A percentile compares a stretch with the other conserved stretches of the same genome.
Evolutionary conservation across 2,113 vertebrate species (phyloP).

Genomic region (Saimiri boliviensis): DNA sequence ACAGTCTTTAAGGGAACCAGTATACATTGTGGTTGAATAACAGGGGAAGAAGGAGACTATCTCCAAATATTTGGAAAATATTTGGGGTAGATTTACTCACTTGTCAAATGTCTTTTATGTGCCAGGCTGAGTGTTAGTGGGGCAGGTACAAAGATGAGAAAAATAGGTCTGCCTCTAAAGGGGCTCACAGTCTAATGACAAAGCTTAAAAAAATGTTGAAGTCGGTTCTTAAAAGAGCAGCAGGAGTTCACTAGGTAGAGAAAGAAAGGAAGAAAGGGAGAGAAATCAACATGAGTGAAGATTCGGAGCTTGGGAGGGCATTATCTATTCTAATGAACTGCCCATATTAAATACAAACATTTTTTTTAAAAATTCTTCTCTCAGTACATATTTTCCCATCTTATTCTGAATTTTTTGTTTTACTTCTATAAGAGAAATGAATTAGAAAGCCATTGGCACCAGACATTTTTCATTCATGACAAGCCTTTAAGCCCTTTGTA

Average conservation of each 20-base stretch:
- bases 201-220: slow-evolving; percentile 6
- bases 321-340: background rate
- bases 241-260: background rate
- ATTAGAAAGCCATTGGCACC: slow-evolving; percentile 33
- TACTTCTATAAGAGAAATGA: slow-evolving; percentile 37
- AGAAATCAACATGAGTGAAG: background rate
- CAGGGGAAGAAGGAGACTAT: background rate
- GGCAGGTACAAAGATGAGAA: slow-evolving; percentile 38
- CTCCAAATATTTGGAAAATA: slow-evolving; percentile 16
- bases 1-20: background rate
- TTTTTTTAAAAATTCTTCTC: background rate
- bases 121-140: background rate
- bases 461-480: slow-evolving; percentile 28
- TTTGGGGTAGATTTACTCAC: background rate
- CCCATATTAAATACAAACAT: background rate
- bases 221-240: background rate
- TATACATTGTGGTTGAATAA: background rate
- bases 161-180: background rate
- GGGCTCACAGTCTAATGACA: slow-evolving; percentile 5
- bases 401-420: slow-evolving; percentile 29
- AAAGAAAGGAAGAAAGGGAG: background rate
- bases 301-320: background rate
- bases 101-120: slow-evolving; percentile 17
- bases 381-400: background rate
- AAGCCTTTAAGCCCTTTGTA: background rate